Evolutionary conservation across 2,888 invertebrate genomes (phyloP), one percentile per base, ranked within the genome.

Genomic region (Meloe dianella): DNA sequence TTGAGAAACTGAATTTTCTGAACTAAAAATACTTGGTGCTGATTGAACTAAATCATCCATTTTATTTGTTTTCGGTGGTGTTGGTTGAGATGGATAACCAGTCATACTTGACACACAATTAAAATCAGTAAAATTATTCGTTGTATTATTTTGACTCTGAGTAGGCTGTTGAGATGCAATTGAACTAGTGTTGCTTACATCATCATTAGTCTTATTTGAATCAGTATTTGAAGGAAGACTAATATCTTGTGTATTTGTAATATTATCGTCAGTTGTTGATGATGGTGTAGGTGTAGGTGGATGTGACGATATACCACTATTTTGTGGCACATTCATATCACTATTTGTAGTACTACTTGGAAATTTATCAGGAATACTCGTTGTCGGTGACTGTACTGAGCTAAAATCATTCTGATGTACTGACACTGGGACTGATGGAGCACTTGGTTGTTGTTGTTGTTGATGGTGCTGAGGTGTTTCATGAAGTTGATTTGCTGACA

Each of bases 231-330:
- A 78, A 51, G 83, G 82, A 79, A 82, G 82, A 82, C 81, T 81
- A 60, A 79, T 74, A 63, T 82, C 82, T 72, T 82, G 82, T 29
- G 74, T 74, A 69, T 81, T 83, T 7, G 78, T 78, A 66, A 80
- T 78, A 72, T 80, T 82, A 67, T 84, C 84, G 71, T 83, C 84
- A 22, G 83, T 84, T n/a, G 84, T 84, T 22, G 83, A 83, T 14
- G 84, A 82, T 14, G 84, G 84, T 8, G 82, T 83, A 4, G 83
- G 84, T 17, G 82, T 83, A 10, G 84, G 79, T 22, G 84, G 83
- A 78, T 84, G 85, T 47, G 83, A 83, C 32, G 81, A 77, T 56
- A 81, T 75, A 29, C 76, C 76, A 65, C 77, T 76, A 63, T 81
- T 77, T 41, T 77, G 75, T 10, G 79, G 72, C 58, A 76, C 57